Evolutionary conservation across 2,113 vertebrate species (phyloP).

Genomic region (Aphyosemion australe): DNA sequence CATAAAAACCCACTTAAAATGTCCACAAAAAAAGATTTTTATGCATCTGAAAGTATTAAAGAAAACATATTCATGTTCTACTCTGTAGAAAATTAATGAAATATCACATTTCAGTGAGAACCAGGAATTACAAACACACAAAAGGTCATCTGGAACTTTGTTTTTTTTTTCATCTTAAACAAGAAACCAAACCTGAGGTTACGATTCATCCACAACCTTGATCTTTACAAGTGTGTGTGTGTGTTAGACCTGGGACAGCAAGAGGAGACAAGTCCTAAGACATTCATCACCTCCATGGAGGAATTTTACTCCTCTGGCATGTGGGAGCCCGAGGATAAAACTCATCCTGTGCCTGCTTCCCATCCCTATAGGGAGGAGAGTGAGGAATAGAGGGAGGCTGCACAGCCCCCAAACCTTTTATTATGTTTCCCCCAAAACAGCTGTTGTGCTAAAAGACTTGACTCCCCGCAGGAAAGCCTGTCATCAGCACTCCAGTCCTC

Average conservation of each 20-base stretch:
- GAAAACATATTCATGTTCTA: too few species aligned
- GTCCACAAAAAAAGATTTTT: too few species aligned
- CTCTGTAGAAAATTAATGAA: too few species aligned
- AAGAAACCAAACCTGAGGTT: slow-evolving; percentile 28
- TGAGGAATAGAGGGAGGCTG: slow-evolving; percentile 39
- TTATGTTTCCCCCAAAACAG: slow-evolving; percentile 77
- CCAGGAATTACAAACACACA: slow-evolving; percentile 4
- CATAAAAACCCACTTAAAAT: too few species aligned
- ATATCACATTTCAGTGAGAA: too few species aligned
- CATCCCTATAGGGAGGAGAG: slow-evolving; percentile 44
- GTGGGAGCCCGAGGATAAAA: slow-evolving; percentile 58
- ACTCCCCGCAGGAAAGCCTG: slow-evolving; percentile 63
- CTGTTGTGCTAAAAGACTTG: slow-evolving; percentile 76
- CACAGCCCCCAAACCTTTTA: slow-evolving; percentile 70
- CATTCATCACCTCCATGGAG: slow-evolving; percentile 71
- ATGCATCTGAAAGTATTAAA: too few species aligned
- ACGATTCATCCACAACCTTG: slow-evolving; percentile 36
- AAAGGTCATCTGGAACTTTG: slow-evolving; percentile 1
- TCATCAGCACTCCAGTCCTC: slow-evolving; percentile 70
- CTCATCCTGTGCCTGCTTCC: slow-evolving; percentile 49
- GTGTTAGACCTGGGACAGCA: slow-evolving; percentile 51
- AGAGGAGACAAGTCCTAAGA: slow-evolving; percentile 76
- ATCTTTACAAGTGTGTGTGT: slow-evolving; percentile 51
- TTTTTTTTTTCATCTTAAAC: slow-evolving; percentile 16
- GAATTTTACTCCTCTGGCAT: slow-evolving; percentile 67